Percentiles rank a stretch among this genome's conserved stretches.
phyloP scores from a whole-genome alignment of 2,113 vertebrate genomes.

The Peromyscus leucopus region DNA sequence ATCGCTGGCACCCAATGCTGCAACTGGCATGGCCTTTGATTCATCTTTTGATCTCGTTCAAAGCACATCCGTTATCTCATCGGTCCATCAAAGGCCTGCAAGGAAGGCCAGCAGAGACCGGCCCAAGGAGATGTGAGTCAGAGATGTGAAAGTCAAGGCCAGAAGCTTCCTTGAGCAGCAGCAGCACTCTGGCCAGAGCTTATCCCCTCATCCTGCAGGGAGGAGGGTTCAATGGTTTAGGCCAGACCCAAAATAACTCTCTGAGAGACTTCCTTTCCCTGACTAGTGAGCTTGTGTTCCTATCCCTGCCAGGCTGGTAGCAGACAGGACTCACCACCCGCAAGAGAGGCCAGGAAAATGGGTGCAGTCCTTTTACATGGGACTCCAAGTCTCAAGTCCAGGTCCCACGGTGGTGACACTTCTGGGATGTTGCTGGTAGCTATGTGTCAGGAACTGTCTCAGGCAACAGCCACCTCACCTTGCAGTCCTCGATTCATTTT shows the following conservation, averaged over 20 bases:
- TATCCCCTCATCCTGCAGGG: background rate
- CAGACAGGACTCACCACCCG: conserved; percentile 46
- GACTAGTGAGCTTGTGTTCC: background rate
- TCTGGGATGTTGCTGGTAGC: background rate
- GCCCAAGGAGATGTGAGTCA: conserved; percentile 74
- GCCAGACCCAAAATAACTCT: conserved; percentile 4
- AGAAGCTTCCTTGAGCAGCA: conserved; percentile 15
- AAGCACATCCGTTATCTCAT: conserved; percentile 55
- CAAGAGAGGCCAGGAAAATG: background rate
- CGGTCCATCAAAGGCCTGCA: conserved; percentile 57
- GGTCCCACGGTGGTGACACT: accelerated
- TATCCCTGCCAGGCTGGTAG: conserved; percentile 38
- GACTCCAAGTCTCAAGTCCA: background rate
- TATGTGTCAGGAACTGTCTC: background rate
- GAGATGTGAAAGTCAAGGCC: conserved; percentile 63
- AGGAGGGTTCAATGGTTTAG: background rate
- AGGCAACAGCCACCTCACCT: background rate
- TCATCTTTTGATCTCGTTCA: conserved; percentile 70
- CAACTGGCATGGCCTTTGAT: background rate
- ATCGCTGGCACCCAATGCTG: background rate
- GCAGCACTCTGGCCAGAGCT: background rate
- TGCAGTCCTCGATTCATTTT: background rate
- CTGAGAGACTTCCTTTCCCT: conserved; percentile 18
- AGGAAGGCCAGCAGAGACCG: conserved; percentile 37
- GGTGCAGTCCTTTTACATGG: background rate